A percentile compares a stretch with the other conserved stretches of the same genome.
Evolutionary conservation across 1,140 invertebrate species (phyloP).

Genomic region (Drosophila biarmipes): DNA sequence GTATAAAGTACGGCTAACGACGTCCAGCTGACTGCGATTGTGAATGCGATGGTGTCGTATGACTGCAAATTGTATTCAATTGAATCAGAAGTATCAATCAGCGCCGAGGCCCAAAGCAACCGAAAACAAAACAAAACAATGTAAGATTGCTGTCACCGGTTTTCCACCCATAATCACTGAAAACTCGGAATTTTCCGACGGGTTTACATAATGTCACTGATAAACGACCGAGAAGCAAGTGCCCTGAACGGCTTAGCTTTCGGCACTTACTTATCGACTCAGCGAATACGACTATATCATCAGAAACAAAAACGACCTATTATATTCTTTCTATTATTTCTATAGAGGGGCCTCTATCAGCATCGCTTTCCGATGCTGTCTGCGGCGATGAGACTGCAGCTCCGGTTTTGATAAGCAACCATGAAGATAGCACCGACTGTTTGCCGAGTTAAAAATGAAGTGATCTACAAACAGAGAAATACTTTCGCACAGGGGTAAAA

Average conservation of each 20-base stretch:
- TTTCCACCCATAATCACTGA: constrained; percentile 4
- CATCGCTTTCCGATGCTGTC: constrained; percentile 12
- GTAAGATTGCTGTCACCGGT: constrained; percentile 11
- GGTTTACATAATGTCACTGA: constrained; percentile 6
- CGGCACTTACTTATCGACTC: constrained; percentile 39
- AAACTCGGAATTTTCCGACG: constrained; percentile 23
- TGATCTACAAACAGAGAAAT: constrained; percentile 57
- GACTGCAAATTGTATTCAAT: constrained; percentile 57
- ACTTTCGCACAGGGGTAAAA: not conserved
- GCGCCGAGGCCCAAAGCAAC: not conserved
- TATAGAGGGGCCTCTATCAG: not conserved
- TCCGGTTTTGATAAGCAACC: constrained; percentile 59
- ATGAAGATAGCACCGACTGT: constrained; percentile 47
- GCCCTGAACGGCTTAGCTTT: constrained; percentile 62
- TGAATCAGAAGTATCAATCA: constrained; percentile 58
- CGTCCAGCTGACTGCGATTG: constrained; percentile 50
- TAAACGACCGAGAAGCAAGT: constrained; percentile 10
- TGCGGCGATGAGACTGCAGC: constrained; percentile 29
- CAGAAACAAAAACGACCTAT: constrained; percentile 60
- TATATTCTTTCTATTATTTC: too few species aligned
- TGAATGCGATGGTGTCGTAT: constrained; percentile 60
- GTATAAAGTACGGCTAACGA: constrained; percentile 46
- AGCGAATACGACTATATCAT: constrained; percentile 21
- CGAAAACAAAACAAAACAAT: constrained; percentile 29
- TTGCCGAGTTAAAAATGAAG: constrained; percentile 68